These are phyloP conservation scores for Cheilosia variabilis DNA, from an alignment of 2,888 invertebrate genomes.

Conservation along the genomic window DNA sequence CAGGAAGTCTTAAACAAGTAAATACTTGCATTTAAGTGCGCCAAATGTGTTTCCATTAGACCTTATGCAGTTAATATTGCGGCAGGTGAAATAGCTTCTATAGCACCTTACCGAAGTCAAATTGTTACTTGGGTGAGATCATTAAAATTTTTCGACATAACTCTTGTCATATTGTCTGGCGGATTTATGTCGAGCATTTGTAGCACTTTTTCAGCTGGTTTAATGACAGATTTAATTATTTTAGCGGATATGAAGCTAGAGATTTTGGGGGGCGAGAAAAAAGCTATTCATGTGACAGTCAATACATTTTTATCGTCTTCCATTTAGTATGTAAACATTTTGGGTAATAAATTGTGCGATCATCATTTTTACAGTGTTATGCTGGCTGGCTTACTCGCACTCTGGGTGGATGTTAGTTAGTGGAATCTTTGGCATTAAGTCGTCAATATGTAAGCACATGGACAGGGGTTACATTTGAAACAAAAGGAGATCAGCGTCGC, in stretches of 20 bases:
- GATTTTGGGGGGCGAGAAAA: neutral
- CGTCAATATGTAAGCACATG: too few relatives aligned
- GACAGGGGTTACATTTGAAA: too few relatives aligned
- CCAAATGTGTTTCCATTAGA: too few relatives aligned
- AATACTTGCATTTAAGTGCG: too few relatives aligned
- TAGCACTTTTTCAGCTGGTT: conserved; percentile 32
- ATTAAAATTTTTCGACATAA: conserved; percentile 23
- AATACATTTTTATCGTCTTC: neutral
- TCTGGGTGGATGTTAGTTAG: neutral
- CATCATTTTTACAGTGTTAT: neutral
- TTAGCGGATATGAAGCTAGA: conserved; percentile 4
- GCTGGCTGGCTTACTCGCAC: neutral
- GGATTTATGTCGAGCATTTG: conserved; percentile 35
- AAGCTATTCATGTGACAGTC: neutral
- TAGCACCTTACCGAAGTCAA: too few relatives aligned
- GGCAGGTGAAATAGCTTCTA: too few relatives aligned
- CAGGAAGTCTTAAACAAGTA: too few relatives aligned
- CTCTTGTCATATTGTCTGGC: conserved; percentile 20
- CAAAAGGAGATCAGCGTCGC: too few relatives aligned
- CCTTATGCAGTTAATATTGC: too few relatives aligned
- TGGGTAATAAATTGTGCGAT: neutral
- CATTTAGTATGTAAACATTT: neutral
- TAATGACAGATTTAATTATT: conserved; percentile 40
- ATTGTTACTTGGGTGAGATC: too few relatives aligned
- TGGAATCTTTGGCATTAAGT: neutral